Evolutionary conservation across 2,113 vertebrate genomes (phyloP).

Genomic region (Anhinga anhinga): DNA sequence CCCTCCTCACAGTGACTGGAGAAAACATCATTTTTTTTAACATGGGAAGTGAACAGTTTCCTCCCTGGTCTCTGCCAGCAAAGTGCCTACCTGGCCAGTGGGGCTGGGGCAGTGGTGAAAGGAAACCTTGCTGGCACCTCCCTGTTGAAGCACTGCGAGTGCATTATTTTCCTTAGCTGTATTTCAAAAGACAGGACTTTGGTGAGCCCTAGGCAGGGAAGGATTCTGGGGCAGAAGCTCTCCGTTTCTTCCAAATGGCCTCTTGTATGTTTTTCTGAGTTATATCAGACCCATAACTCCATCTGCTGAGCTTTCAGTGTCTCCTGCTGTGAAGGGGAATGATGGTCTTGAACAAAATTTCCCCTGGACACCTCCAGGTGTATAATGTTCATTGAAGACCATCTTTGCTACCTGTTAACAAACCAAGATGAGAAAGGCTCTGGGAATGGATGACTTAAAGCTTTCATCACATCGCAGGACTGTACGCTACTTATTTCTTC

Average conservation of each 20-base stretch:
- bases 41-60: neutral
- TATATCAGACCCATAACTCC: neutral
- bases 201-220: neutral
- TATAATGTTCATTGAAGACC: neutral
- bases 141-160: neutral
- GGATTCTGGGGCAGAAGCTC: neutral
- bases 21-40: neutral
- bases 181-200: neutral
- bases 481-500: neutral
- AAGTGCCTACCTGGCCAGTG: neutral
- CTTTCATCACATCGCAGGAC: fast-evolving
- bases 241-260: neutral
- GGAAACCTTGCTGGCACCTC: neutral
- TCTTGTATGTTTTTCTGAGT: neutral
- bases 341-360: neutral
- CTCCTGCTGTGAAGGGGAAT: neutral
- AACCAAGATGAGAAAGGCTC: neutral
- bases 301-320: neutral
- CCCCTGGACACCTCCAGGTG: neutral
- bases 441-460: neutral
- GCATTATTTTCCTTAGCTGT: neutral
- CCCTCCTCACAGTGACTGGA: neutral
- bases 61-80: neutral
- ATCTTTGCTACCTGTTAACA: neutral
- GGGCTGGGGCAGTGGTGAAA: neutral